These are phyloP conservation scores for Drosophila robusta DNA, from an alignment of 2,888 invertebrate species.

Conservation along the genomic window DNA sequence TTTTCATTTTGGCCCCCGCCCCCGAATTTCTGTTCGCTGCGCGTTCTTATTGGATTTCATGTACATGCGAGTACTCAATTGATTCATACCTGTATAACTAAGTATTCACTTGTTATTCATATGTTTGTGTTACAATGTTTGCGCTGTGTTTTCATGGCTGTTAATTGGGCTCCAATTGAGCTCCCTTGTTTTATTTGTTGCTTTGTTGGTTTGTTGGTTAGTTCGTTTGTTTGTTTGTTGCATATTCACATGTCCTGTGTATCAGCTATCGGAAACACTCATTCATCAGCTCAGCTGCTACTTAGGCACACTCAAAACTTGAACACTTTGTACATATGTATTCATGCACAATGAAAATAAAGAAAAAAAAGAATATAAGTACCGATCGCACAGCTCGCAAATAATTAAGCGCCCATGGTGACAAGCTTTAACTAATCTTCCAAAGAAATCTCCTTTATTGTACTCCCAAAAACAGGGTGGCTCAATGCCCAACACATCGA, in stretches of 20 bases:
- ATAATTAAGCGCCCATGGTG: constrained; percentile 33
- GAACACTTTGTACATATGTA: constrained; percentile 50
- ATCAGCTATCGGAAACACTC: constrained; percentile 35
- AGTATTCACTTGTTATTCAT: constrained; percentile 37
- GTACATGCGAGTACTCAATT: constrained; percentile 39
- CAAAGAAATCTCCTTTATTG: constrained; percentile 86
- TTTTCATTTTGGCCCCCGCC: constrained; percentile 40
- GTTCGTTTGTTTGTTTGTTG: constrained; percentile 49
- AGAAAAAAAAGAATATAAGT: not conserved
- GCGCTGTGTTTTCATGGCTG: constrained; percentile 28
- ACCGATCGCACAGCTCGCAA: constrained; percentile 35
- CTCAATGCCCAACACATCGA: constrained; percentile 95
- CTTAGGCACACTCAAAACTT: constrained; percentile 31
- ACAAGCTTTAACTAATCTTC: constrained; percentile 77
- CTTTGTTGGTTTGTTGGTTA: constrained; percentile 41
- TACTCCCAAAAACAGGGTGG: constrained; percentile 89
- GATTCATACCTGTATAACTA: constrained; percentile 32
- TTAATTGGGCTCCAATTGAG: constrained; percentile 37
- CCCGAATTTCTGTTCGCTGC: constrained; percentile 19
- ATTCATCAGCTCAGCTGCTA: constrained; percentile 25
- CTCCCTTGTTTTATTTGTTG: constrained; percentile 33
- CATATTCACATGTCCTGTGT: constrained; percentile 51
- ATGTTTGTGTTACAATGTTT: constrained; percentile 35
- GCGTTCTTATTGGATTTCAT: constrained; percentile 49
- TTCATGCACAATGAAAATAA: constrained; percentile 28